Base-by-base conservation (phyloP, 2,888 invertebrate species). In the Lysandra coridon region DNA sequence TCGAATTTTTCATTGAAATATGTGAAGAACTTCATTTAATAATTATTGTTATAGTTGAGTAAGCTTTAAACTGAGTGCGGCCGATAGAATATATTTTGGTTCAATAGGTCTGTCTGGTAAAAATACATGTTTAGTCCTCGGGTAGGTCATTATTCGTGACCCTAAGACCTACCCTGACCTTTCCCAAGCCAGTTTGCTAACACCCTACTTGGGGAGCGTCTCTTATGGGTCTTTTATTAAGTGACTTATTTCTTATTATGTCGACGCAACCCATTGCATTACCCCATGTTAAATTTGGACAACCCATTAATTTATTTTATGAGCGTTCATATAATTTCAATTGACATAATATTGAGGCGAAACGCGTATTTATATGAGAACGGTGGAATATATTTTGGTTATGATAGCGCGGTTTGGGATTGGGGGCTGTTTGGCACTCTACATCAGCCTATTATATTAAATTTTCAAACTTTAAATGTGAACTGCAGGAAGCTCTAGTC, bases 151-250 rank as follows among this genome's bases (percentile, higher is more conserved):
- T 74, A 23, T 74, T 5, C 49, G 75, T 7, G 69, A 57, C 77
- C 81, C 76, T 30, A 33, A 76, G 75, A 49, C 81, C 79, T 81
- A 80, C 78, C 83, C 82, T 85, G 85, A 85, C 84, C 85, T 85
- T 84, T 81, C 84, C 75, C 84, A 85, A 84, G 83, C 82, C 81
- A 81, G 83, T 84, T 83, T 82, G 82, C 83, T 80, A 79, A 81
- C 81, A 80, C 80, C 81, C 78, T 81, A 80, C 77, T 76, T 79
- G 80, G 78, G 81, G 81, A 80, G 80, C 57, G 53, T 76, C 76
- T 53, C 33, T 53, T 53, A 76, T 76, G 57, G 33, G 1, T 53
- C 53, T 76, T 57, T 53, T 75, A 49, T 75, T 76, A 57, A 57
- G 76, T 76, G 76, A 57, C 75, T 49, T 53, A 53, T 76, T 53